Conservation (phyloP, 2,888 invertebrate species). For the Villa cingulata region DNA sequence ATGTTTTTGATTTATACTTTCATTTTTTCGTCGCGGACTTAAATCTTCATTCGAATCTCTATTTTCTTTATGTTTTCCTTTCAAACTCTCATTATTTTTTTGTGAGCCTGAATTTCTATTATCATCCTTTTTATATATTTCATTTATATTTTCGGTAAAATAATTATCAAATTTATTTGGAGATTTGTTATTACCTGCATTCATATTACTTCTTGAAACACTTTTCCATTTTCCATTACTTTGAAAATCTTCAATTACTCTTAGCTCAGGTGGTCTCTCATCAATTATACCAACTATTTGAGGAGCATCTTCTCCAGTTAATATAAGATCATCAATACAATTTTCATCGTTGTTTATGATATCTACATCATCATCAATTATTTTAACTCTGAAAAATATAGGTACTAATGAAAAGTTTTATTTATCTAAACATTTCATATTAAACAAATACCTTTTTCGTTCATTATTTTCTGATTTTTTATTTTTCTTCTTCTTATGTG, state of each 20-base stretch:
- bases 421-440: too few species aligned
- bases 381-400: constrained; percentile 46
- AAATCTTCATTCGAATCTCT: not conserved
- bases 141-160: too few species aligned
- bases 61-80: too few species aligned
- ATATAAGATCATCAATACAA: constrained; percentile 48
- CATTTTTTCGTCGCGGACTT: not conserved
- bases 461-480: not conserved
- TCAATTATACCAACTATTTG: constrained; percentile 79
- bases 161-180: too few species aligned
- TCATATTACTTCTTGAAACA: constrained; percentile 6
- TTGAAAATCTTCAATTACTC: constrained; percentile 14
- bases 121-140: too few species aligned
- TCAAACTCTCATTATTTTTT: too few species aligned
- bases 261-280: constrained; percentile 57
- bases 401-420: not conserved
- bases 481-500: constrained; percentile 56
- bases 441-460: not conserved
- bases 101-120: too few species aligned
- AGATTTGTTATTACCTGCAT: too few species aligned
- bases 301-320: constrained; percentile 76
- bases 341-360: constrained; percentile 34
- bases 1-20: not conserved
- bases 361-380: constrained; percentile 61
- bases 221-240: constrained; percentile 29